phyloP scores from a whole-genome alignment of 2,888 invertebrate species.

The Prosopocoilus inquinatus region DNA sequence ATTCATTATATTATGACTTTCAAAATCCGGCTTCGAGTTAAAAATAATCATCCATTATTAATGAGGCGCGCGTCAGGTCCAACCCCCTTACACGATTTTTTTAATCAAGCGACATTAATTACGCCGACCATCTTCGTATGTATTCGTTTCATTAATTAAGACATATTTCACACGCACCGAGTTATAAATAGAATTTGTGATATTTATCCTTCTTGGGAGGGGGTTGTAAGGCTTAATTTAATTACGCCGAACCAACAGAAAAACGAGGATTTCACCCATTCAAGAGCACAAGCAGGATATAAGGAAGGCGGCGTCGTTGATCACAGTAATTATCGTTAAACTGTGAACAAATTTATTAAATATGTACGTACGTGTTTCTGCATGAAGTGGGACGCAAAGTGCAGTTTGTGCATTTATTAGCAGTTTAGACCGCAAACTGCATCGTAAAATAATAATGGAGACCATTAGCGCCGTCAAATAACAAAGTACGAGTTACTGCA shows the following conservation, averaged over 20 bases:
- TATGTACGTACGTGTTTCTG: neutral
- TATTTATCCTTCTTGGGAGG: neutral
- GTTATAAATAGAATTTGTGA: constrained; percentile 16
- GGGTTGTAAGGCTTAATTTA: neutral
- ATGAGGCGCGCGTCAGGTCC: constrained; percentile 21
- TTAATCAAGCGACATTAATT: constrained; percentile 22
- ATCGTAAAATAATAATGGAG: constrained; percentile 18
- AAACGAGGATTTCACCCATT: no score
- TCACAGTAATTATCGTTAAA: no score
- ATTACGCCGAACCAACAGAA: neutral
- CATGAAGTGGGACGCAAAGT: neutral
- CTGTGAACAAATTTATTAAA: neutral
- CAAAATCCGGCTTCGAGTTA: constrained; percentile 34
- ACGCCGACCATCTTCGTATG: constrained; percentile 18
- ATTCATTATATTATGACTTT: constrained; percentile 38
- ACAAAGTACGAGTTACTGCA: constrained; percentile 10
- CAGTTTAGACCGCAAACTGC: constrained; percentile 16
- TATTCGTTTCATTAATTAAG: constrained; percentile 24
- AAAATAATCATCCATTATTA: constrained; percentile 28
- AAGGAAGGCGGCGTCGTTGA: no score
- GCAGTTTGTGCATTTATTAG: constrained; percentile 14
- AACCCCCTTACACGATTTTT: constrained; percentile 22
- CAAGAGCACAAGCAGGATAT: no score
- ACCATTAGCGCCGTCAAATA: constrained; percentile 17
- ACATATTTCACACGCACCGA: constrained; percentile 19